Percentiles rank a stretch among this genome's conserved stretches.
Evolutionary conservation across 2,113 vertebrate species (phyloP).

Genomic region (Tychaedon coryphoeus): DNA sequence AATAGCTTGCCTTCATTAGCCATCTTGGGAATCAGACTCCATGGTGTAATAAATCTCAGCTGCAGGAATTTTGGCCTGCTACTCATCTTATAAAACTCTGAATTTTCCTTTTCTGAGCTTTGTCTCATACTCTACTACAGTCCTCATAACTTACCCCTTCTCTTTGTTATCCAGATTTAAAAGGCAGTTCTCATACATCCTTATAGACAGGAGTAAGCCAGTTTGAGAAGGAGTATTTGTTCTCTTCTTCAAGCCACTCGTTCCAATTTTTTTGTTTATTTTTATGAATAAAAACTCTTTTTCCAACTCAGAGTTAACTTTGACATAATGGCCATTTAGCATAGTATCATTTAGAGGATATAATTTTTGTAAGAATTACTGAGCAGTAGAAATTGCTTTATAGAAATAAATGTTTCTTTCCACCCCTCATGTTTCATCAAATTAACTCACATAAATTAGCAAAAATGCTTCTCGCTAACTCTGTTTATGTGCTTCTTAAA

Average conservation of each 20-base stretch:
- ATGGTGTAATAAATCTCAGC: constrained; percentile 47
- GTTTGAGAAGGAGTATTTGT: not conserved
- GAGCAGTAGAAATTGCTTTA: not conserved
- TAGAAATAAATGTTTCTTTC: not conserved
- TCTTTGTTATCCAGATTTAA: not conserved
- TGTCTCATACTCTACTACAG: not conserved
- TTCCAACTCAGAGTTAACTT: not conserved
- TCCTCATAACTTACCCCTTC: not conserved
- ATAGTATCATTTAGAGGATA: not conserved
- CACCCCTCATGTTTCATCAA: not conserved
- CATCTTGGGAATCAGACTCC: constrained; percentile 4
- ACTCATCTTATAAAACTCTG: constrained; percentile 17
- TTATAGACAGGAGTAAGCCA: not conserved
- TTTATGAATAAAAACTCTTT: not conserved
- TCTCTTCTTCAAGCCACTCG: not conserved
- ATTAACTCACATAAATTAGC: constrained; percentile 14
- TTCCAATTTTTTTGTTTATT: not conserved
- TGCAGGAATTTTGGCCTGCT: constrained; percentile 53
- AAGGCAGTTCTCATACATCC: not conserved
- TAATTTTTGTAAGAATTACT: not conserved
- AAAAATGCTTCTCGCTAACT: not conserved
- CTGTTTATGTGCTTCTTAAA: not conserved
- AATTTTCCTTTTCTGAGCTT: not conserved
- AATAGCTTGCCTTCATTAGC: constrained; percentile 48
- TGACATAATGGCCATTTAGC: not conserved